Evolutionary conservation across 2,888 invertebrate genomes (phyloP).

Genomic region (Hyles lineata): DNA sequence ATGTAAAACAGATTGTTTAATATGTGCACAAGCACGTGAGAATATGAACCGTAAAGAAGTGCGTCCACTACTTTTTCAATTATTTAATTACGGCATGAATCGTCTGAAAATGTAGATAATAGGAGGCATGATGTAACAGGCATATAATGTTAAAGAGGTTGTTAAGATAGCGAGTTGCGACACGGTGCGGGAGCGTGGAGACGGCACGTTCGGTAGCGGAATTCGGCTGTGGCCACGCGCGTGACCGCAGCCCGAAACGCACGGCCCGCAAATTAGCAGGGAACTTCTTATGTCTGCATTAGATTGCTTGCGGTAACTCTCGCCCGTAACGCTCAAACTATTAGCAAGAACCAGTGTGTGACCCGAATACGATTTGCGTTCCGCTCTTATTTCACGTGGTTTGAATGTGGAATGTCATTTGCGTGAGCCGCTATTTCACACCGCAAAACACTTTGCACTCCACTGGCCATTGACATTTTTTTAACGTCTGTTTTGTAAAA

Average conservation of each 20-base stretch:
- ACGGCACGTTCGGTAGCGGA: conserved; percentile 54
- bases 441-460: conserved; percentile 66
- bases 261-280: conserved; percentile 75
- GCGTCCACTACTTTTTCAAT: conserved; percentile 20
- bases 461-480: conserved; percentile 55
- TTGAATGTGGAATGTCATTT: conserved; percentile 75
- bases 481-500: neutral
- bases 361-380: conserved; percentile 70
- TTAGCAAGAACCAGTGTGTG: conserved; percentile 75
- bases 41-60: conserved; percentile 6
- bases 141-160: conserved; percentile 21
- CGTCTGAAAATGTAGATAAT: conserved; percentile 9
- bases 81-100: conserved; percentile 19
- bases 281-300: conserved; percentile 65
- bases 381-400: conserved; percentile 69
- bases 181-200: conserved; percentile 11
- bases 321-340: conserved; percentile 58
- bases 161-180: conserved; percentile 18
- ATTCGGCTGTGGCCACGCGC: conserved; percentile 71
- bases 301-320: conserved; percentile 76
- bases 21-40: conserved; percentile 19
- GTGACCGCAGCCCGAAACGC: conserved; percentile 75
- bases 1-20: conserved; percentile 24
- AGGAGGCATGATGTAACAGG: neutral
- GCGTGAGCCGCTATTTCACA: conserved; percentile 69